phyloP scores from a whole-genome alignment of 2,888 invertebrate genomes.

The Agrotis puta region DNA sequence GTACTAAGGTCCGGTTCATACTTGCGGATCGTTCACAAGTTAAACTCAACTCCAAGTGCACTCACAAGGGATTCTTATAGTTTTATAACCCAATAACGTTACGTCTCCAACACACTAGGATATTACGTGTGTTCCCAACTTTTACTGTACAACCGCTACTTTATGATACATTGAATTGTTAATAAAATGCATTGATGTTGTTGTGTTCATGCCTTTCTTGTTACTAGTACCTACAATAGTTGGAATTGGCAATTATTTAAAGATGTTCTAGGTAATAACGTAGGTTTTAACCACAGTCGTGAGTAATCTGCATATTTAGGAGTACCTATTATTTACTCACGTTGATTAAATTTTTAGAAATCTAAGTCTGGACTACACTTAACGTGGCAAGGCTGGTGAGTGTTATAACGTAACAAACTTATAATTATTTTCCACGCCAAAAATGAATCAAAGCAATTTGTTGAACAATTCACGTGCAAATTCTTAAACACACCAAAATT shows the following conservation, averaged over 20 bases:
- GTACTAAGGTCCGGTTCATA: conserved; percentile 46
- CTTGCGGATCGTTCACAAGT: conserved; percentile 74
- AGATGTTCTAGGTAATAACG: conserved; percentile 1
- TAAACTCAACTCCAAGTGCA: conserved; percentile 77
- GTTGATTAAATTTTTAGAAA: conserved; percentile 6
- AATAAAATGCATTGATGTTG: conserved; percentile 55
- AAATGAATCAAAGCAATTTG: background rate
- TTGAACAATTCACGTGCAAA: conserved; percentile 3
- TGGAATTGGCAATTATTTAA: conserved; percentile 16
- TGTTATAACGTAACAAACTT: background rate
- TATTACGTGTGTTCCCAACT: conserved; percentile 78
- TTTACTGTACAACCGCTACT: conserved; percentile 66
- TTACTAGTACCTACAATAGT: background rate
- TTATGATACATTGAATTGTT: conserved; percentile 63
- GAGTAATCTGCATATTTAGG: conserved; percentile 20
- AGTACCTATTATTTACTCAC: conserved; percentile 5
- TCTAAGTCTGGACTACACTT: background rate
- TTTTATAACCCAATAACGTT: conserved; percentile 85
- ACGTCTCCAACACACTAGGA: conserved; percentile 73
- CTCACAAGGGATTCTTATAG: conserved; percentile 75
- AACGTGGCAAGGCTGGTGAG: no score
- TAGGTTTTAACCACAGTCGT: conserved; percentile 22
- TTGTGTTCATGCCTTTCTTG: conserved; percentile 34
- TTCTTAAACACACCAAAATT: no score
- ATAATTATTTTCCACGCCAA: background rate